Conservation (phyloP, 2,797 vertebrate species). For the Sebastes nivosus region DNA sequence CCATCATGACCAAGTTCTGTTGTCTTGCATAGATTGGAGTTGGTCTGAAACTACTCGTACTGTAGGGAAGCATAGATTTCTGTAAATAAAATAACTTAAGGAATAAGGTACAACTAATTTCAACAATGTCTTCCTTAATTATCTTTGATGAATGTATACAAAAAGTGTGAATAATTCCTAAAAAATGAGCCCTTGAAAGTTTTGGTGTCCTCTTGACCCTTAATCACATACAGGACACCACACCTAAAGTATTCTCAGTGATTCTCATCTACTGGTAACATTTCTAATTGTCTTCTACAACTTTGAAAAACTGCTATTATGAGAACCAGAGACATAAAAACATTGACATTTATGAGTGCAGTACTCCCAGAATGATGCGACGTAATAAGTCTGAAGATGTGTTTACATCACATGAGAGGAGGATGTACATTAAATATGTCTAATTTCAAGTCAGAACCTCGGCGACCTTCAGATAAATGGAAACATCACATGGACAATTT, state of each 20-base stretch:
- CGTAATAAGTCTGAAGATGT: background rate
- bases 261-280: background rate
- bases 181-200: background rate
- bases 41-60: background rate
- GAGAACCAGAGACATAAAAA: background rate
- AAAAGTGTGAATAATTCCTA: background rate
- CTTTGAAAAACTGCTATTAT: background rate
- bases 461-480: conserved; percentile 48
- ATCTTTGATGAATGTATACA: background rate
- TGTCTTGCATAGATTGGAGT: background rate
- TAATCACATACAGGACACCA: background rate
- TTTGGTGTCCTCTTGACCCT: background rate
- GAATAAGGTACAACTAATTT: background rate
- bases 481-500: conserved; percentile 62
- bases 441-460: conserved; percentile 30
- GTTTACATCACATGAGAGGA: conserved; percentile 4
- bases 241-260: background rate
- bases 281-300: background rate
- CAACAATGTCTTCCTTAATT: background rate
- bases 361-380: background rate
- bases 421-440: conserved; percentile 19
- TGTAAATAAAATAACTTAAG: background rate
- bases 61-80: background rate
- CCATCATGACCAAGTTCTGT: background rate
- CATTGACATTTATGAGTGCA: background rate